phyloP scores from a whole-genome alignment of 2,888 invertebrate species.

The Xestia ashworthii region DNA sequence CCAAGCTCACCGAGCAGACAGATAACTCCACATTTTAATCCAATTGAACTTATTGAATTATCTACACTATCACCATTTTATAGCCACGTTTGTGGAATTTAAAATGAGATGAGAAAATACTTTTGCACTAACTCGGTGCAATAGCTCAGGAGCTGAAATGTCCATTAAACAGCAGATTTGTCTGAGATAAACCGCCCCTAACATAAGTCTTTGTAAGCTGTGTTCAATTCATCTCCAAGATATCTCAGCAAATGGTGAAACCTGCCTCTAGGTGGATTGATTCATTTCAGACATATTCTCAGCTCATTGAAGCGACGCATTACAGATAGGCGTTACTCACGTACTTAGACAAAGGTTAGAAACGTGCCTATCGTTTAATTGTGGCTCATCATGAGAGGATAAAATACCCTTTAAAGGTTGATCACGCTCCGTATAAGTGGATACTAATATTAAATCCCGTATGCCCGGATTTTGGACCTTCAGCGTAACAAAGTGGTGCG shows the following conservation, averaged over 20 bases:
- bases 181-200: slow-evolving; percentile 17
- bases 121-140: slow-evolving; percentile 7
- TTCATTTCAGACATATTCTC: slow-evolving; percentile 53
- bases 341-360: slow-evolving; percentile 35
- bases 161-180: slow-evolving; percentile 24
- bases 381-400: slow-evolving; percentile 16
- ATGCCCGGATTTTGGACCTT: slow-evolving; percentile 46
- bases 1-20: slow-evolving; percentile 61
- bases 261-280: slow-evolving; percentile 59
- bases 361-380: slow-evolving; percentile 32
- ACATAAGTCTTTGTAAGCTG: slow-evolving; percentile 24
- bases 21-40: slow-evolving; percentile 71
- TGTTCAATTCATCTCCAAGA: slow-evolving; percentile 36
- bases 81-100: slow-evolving; percentile 20
- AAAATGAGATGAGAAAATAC: slow-evolving; percentile 14
- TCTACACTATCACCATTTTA: slow-evolving; percentile 61
- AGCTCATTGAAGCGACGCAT: slow-evolving; percentile 38
- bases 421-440: slow-evolving; percentile 47
- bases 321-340: slow-evolving; percentile 31
- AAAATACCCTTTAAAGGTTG: slow-evolving; percentile 43
- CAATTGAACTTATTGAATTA: slow-evolving; percentile 69
- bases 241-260: slow-evolving; percentile 27
- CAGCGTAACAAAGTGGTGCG: slow-evolving; percentile 43
- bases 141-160: slow-evolving; percentile 20
- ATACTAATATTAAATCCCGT: slow-evolving; percentile 40